phyloP scores from a whole-genome alignment of 2,113 vertebrate species.

The Gallinago media region DNA sequence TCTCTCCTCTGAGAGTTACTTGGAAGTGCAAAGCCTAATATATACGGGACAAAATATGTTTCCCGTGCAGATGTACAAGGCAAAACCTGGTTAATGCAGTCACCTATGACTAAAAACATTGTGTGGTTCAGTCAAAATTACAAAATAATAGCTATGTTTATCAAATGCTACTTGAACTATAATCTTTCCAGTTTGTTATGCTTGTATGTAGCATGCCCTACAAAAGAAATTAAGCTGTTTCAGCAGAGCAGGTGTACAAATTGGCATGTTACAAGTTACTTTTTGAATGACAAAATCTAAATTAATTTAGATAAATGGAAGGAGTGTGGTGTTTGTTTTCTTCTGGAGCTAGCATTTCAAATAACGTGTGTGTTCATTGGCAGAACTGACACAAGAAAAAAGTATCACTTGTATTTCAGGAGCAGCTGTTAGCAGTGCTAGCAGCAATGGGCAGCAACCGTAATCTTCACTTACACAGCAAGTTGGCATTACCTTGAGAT shows the following conservation, averaged over 20 bases:
- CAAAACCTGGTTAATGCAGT: background rate
- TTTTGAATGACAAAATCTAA: background rate
- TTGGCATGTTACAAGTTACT: background rate
- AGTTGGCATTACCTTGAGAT: background rate
- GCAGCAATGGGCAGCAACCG: background rate
- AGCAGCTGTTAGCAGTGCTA: background rate
- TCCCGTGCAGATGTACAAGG: background rate
- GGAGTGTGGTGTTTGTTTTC: background rate
- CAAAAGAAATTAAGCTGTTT: background rate
- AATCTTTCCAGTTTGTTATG: background rate
- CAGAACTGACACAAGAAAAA: background rate
- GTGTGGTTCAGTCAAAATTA: background rate
- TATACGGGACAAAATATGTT: background rate
- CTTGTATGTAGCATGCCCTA: background rate
- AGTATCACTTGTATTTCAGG: background rate
- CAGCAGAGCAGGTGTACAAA: background rate
- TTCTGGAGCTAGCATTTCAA: background rate
- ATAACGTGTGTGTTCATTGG: background rate
- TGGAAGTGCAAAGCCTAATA: background rate
- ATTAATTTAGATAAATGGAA: background rate
- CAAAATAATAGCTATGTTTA: background rate
- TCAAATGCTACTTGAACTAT: background rate
- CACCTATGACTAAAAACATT: background rate
- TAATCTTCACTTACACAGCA: background rate
- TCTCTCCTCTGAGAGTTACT: background rate